These are phyloP conservation scores for Gadopsis bispinosus DNA, from an alignment of 2,797 vertebrate genomes.

Conservation along the genomic window DNA sequence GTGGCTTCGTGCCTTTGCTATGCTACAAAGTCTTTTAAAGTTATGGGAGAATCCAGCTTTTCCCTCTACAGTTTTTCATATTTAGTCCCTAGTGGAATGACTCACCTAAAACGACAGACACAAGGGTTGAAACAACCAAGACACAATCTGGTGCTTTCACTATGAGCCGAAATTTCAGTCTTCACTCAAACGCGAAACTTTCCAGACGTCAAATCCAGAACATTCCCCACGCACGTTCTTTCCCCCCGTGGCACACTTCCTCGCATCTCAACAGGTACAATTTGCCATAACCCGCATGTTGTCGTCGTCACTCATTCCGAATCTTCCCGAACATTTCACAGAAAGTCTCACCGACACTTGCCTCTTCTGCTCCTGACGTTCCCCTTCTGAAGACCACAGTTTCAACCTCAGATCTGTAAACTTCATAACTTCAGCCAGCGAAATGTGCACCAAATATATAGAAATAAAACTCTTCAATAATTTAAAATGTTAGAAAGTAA, in stretches of 20 bases:
- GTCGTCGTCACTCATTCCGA: conserved; percentile 14
- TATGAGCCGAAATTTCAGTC: conserved; percentile 81
- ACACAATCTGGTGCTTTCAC: conserved; percentile 77
- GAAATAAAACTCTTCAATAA: conserved; percentile 81
- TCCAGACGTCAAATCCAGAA: conserved; percentile 45
- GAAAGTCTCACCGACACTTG: conserved; percentile 19
- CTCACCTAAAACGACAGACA: conserved; percentile 54
- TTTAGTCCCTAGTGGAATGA: conserved; percentile 51
- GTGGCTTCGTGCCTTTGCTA: conserved; percentile 54
- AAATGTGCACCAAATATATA: conserved; percentile 80
- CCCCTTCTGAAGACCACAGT: conserved; percentile 66
- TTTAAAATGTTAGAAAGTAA: conserved; percentile 81
- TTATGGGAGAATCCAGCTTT: conserved; percentile 50
- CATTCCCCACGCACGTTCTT: conserved; percentile 47
- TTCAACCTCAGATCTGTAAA: conserved; percentile 76
- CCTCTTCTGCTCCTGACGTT: conserved; percentile 37
- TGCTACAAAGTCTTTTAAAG: conserved; percentile 58
- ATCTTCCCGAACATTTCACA: conserved; percentile 30
- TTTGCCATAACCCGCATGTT: background rate
- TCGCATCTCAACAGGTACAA: conserved; percentile 15
- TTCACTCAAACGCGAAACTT: conserved; percentile 64
- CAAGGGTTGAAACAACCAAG: conserved; percentile 71
- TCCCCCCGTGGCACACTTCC: conserved; percentile 13
- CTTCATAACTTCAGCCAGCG: conserved; percentile 85
- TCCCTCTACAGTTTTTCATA: conserved; percentile 36